Conservation (phyloP, 2,797 vertebrate genomes). For the Lepilemur septentrionalis region DNA sequence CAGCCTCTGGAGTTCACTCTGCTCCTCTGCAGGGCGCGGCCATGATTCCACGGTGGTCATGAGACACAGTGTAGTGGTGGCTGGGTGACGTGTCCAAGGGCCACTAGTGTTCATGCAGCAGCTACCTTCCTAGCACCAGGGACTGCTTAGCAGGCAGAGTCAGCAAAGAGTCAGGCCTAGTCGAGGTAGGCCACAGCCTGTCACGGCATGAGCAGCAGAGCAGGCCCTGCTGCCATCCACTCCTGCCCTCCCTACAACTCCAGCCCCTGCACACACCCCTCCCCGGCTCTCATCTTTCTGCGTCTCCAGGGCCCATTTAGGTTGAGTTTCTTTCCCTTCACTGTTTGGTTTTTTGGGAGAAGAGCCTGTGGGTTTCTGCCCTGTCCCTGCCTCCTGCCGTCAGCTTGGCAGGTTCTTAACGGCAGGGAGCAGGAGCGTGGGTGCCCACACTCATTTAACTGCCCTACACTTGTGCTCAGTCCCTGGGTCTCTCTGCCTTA, state of each 20-base stretch:
- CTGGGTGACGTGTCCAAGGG: rapidly evolving
- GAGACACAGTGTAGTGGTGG: not conserved
- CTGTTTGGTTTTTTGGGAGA: not conserved
- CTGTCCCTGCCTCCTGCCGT: not conserved
- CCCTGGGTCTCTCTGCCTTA: not conserved
- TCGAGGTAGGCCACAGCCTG: not conserved
- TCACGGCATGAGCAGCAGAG: too few relatives aligned
- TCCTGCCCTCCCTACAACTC: not conserved
- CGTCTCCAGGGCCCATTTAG: not conserved
- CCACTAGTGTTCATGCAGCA: not conserved
- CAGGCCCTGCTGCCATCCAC: not conserved
- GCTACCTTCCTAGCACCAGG: rapidly evolving
- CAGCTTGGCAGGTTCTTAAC: not conserved
- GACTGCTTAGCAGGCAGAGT: rapidly evolving
- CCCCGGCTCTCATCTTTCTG: not conserved
- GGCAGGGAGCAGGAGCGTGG: rapidly evolving
- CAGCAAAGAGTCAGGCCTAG: not conserved
- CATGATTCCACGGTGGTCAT: not conserved
- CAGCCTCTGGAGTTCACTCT: rapidly evolving
- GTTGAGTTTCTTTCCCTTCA: not conserved
- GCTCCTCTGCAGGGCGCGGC: not conserved
- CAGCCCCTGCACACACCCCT: too few relatives aligned
- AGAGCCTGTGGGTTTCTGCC: not conserved
- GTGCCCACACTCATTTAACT: not conserved
- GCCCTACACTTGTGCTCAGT: not conserved